Base-by-base conservation (phyloP, 2,888 invertebrate genomes). In the Nebria salina region DNA sequence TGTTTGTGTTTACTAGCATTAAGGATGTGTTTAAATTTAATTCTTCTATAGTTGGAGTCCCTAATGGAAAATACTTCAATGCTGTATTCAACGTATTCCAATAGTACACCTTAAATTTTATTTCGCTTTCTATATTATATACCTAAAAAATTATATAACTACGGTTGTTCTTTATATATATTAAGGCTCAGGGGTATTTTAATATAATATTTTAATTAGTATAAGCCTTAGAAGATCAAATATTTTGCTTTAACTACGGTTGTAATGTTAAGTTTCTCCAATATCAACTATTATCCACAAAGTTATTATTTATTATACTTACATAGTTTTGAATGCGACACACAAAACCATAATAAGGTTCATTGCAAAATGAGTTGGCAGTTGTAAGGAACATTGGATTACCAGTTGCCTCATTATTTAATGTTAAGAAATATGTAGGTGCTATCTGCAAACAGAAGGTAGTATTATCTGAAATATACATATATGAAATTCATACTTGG, bases 21-120 rank as follows among this genome's bases (percentile, higher is more conserved):
- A 76, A 41, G 6, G 76, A 72, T n/a, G 81, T 72, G 7, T 81
- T 72, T 3, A 65, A 65, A 13, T 8, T 20, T 15, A 81, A 42
- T 43, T 76, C 72, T 41, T 41, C 43, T 76, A 81, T 72, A 25
- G 72, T 15, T 42, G 76, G 81, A 5, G 81, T 81, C 13, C 20
- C 65, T 41, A n/a, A 0, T 42, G 81, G 81, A 66, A 41, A 81
- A 34, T 72, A 25, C 15, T 73, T 76, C 34, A 8, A 42, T 41
- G 6, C 25, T 72, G n/a, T 76, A 20, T 81, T 75, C 42, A 8
- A 81, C 11, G 43, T 76, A 72, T 2, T 20, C 76, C 76, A 81
- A 25, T 81, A 9, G 65, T 81, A 81, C 34, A 20, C 5, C 41
- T 20, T 72, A 54, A 13, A 20, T 9, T 26, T 26, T 72, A 66